Percentiles rank a stretch among this genome's conserved stretches.
phyloP scores from a whole-genome alignment of 2,113 vertebrate species.

The Elaphurus davidianus region DNA sequence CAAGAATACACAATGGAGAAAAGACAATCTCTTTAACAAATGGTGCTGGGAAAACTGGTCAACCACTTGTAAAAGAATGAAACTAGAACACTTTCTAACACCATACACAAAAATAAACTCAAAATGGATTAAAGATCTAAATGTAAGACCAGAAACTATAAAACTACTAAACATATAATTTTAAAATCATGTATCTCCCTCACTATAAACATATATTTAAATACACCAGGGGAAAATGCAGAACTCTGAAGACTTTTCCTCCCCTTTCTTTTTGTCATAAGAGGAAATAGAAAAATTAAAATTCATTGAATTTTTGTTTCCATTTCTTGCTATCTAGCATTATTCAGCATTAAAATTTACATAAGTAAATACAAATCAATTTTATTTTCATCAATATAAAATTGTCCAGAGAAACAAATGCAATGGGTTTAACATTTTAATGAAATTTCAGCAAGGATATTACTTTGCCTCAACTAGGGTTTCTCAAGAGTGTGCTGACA shows the following conservation, averaged over 20 bases:
- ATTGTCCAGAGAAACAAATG: not conserved
- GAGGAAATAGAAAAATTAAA: not conserved
- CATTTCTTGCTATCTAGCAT: not conserved
- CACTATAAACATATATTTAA: not conserved
- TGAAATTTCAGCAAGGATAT: not conserved
- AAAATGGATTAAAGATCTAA: no score
- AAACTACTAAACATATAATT: not conserved
- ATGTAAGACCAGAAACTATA: no score
- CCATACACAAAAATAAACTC: no score
- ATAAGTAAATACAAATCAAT: not conserved
- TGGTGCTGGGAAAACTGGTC: no score
- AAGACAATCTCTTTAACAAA: no score
- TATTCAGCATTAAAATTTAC: not conserved
- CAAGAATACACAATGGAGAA: no score
- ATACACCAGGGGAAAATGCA: not conserved
- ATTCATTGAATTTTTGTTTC: not conserved
- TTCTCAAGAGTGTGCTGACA: not conserved
- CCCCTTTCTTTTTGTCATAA: not conserved
- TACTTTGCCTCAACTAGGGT: not conserved
- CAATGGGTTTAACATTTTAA: not conserved
- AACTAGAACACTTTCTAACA: no score
- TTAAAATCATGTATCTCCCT: not conserved
- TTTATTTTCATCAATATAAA: conserved; percentile 1
- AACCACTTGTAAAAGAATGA: no score
- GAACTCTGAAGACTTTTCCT: not conserved